Evolutionary conservation across 2,797 vertebrate genomes (phyloP).

Genomic region (Triplophysa yarkandensis): DNA sequence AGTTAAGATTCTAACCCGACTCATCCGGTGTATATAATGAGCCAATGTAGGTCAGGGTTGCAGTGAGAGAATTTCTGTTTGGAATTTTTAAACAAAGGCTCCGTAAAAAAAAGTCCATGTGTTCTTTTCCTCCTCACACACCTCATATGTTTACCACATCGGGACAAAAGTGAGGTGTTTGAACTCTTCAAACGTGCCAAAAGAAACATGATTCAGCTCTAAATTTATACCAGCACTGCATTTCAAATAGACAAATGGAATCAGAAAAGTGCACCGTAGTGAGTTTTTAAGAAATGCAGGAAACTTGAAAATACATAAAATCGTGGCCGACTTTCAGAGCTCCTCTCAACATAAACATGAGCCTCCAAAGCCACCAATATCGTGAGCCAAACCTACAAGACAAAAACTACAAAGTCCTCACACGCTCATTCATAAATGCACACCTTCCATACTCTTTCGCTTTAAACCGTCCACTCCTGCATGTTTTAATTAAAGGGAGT

Average conservation of each 20-base stretch:
- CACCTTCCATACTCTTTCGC: background rate
- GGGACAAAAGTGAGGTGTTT: slow-evolving; percentile 15
- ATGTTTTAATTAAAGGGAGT: slow-evolving; percentile 34
- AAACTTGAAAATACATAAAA: slow-evolving; percentile 3
- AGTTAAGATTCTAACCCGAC: slow-evolving; percentile 1
- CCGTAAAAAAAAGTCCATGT: background rate
- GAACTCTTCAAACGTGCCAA: slow-evolving; percentile 11
- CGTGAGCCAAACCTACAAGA: slow-evolving; percentile 17
- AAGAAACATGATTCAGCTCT: slow-evolving; percentile 14
- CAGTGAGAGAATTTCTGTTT: background rate
- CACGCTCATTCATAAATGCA: background rate
- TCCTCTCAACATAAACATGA: background rate
- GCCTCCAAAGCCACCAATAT: slow-evolving; percentile 6
- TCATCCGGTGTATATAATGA: slow-evolving; percentile 1
- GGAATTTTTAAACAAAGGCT: slow-evolving; percentile 2
- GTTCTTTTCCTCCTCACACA: slow-evolving; percentile 1
- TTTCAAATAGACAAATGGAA: slow-evolving; percentile 14
- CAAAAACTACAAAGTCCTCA: slow-evolving; percentile 18
- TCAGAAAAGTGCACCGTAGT: background rate
- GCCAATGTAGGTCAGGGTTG: slow-evolving; percentile 18
- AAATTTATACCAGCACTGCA: slow-evolving; percentile 3
- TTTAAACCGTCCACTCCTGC: slow-evolving; percentile 3
- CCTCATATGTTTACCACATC: background rate
- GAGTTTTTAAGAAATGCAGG: background rate
- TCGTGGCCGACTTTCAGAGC: background rate